These are phyloP conservation scores for Zygogramma bicolorata DNA, from an alignment of 2,888 invertebrate species.

Conservation along the genomic window DNA sequence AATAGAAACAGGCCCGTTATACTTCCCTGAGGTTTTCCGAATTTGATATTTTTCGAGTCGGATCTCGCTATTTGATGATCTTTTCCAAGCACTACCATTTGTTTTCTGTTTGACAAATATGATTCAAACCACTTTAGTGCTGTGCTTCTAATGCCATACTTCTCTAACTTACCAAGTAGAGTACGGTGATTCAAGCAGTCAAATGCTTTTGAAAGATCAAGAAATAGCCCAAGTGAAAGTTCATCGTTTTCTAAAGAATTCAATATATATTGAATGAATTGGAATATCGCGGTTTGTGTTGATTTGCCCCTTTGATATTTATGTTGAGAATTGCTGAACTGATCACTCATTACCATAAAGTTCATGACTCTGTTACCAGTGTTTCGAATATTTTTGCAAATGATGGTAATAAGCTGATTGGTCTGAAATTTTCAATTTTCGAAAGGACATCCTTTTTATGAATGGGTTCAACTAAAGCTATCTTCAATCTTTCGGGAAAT, in stretches of 20 bases:
- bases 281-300: background rate
- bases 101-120: background rate
- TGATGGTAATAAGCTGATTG: too few relatives aligned
- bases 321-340: background rate
- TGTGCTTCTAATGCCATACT: background rate
- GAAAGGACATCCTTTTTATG: background rate
- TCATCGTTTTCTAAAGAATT: too few relatives aligned
- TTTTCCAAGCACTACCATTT: background rate
- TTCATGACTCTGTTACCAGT: background rate
- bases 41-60: background rate
- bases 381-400: too few relatives aligned
- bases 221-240: background rate
- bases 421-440: background rate
- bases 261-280: too few relatives aligned
- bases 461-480: background rate
- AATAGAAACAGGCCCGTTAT: background rate
- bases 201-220: background rate
- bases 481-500: background rate
- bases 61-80: background rate
- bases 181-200: background rate
- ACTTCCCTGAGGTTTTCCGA: background rate
- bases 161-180: background rate
- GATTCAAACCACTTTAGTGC: background rate
- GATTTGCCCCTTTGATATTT: background rate
- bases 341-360: background rate